Evolutionary conservation across 2,113 vertebrate genomes (phyloP), one percentile per base, ranked within the genome.

Genomic region (Accipiter virgatus): DNA sequence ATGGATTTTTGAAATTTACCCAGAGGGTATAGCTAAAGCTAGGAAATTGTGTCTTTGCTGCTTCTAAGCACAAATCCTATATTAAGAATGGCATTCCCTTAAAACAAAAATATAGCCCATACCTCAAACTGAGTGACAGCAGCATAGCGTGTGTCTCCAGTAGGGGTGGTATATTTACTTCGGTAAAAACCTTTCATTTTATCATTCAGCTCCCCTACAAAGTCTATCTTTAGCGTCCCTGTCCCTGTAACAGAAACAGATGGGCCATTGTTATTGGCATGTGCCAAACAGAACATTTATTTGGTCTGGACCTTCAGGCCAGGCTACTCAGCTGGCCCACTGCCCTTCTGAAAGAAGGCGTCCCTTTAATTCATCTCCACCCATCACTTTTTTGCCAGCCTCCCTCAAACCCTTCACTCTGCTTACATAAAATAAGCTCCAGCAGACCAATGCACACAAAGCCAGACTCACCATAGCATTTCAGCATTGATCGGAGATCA

Each of bases 41-140:
- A 40, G 53, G 38, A 36, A 84, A 40, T 2, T 0, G 3, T 3
- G 25, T 20, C 9, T 52, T 36, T 36, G 36, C 40, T 78, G 6
- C 50, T 74, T 10, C 23, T 5, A 20, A 67, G 80, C 36, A 9
- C 3, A 63, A 87, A 81, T 40, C 9, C 25, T 5, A 1, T 4
- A 3, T 6, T 20, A 19, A 31, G 34, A 38, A 47, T 4, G 21
- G 27, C 32, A 19, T n/a, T 23, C 62, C 40, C 40, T 42, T 20
- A 21, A 31, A 43, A 40, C 8, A 38, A 10, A 38, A 72, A 10
- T 3, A 10, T 0, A 93, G n/a, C 7, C 53, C 94, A 29, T 97
- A 99, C 99, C 99, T 99, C 99, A 96, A 99, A 99, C 97, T 99
- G 99, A 48, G 99, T 99, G 98, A 99, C 99, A 26, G 99, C 99